Base-by-base conservation (phyloP, 2,888 invertebrate genomes). In the Drosophila prostipennis region DNA sequence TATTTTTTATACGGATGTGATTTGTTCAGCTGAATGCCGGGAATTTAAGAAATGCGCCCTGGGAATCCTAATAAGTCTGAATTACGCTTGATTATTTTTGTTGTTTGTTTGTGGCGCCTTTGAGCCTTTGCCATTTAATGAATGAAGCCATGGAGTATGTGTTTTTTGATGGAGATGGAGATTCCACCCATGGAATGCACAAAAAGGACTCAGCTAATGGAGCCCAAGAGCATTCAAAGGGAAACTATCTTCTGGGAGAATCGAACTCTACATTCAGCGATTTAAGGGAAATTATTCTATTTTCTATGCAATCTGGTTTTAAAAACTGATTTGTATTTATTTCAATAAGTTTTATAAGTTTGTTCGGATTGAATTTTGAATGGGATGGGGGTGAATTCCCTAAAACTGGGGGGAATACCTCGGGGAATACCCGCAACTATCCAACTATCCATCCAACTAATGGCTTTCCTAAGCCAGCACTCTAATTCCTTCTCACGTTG, bases 31-130 rank as follows among this genome's bases (percentile, higher is more conserved):
- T 43, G 26, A 55, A 36, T 56, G 51, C 16, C 52, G 5, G 53
- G 54, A 52, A 68, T 64, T 67, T 10, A 23, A 52, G 36, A 65
- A 65, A 64, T 40, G 32, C 48, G 40, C 65, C 32, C 19, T 29
- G 49, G 63, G 67, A 65, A 49, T 67, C 43, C 13, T 54, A 64
- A 64, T 64, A 40, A 19, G 16, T 26, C 13, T n/a, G 19, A 63
- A 64, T 53, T 29, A 36, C 36, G 32, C 43, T 26, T 26, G 26
- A 26, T 26, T 26, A 26, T 26, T 26, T 26, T 5, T 54, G 19
- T 43, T 53, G 19, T 69, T 36, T 42, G 37, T 42, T 51, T 48
- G 61, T 58, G 34, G 23, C 6, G 29, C 10, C 19, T 23, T 26
- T 34, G 34, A 52, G 39, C 39, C 29, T n/a, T 23, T 55, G 4